Base-by-base conservation (phyloP, 2,113 vertebrate genomes). In the Elgaria multicarinata region DNA sequence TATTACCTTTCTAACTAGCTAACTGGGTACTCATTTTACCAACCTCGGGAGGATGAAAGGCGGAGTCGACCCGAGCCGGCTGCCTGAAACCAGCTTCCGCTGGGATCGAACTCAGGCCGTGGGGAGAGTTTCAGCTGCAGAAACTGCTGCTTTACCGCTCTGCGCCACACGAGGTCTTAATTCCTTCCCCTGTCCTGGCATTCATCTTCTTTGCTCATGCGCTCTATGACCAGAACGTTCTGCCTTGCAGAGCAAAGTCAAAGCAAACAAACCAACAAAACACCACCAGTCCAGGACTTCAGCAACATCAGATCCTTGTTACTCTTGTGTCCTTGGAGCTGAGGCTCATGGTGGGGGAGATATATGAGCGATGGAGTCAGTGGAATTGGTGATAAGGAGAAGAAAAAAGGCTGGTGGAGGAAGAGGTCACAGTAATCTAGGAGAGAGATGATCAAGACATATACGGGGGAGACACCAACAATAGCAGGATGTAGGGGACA, bases 381-480 rank as follows among this genome's bases (percentile, higher is more conserved):
- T 39, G 66, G 53, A 75, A 50, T 13, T 77, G 46, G 20, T 42
- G 81, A 50, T n/a, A 74, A 83, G 10, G 72, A 66, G 6, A 6
- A 5, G 13, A 62, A 66, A 62, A 87, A 87, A 84, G 44, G 26
- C 62, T 67, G 77, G n/a, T 55, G 62, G 72, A 84, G n/a, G 33
- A 83, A 62, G 69, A 84, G 62, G 75, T 66, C n/a, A 89, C 8
- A 42, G 58, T 42, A 76, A 53, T 84, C 64, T 77, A 84, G 42
- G 77, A 74, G 58, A 77, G 44, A 77, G 72, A 77, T 77, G 5
- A 84, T 66, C 33, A 36, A 84, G 58, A 36, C 26, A 50, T 64
- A 66, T 66, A 13, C 22, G 50, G 33, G n/a, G 69, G 53, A 82
- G 64, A 46, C 18, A 62, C 55, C 31, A 76, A 36, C 39, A 83